These are phyloP conservation scores for Pipa parva DNA, from an alignment of 2,113 vertebrate species.

Conservation along the genomic window DNA sequence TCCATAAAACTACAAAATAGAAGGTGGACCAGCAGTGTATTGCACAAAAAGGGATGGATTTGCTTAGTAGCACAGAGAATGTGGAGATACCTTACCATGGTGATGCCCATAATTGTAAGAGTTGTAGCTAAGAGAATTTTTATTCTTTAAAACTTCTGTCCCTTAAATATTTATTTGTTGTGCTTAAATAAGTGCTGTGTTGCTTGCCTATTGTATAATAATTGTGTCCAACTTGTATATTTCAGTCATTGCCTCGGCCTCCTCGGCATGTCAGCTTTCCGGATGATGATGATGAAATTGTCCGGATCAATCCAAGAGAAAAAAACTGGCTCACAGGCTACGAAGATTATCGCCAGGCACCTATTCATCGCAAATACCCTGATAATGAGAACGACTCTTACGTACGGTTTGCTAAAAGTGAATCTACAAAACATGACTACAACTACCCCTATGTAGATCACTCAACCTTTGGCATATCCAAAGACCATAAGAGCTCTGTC, in stretches of 20 bases:
- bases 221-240: not conserved
- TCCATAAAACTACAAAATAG: no score
- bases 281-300: conserved; percentile 90
- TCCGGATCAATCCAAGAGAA: conserved; percentile 94
- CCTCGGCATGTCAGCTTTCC: conserved; percentile 84
- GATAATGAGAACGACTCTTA: conserved; percentile 85
- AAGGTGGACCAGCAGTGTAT: no score
- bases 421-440: conserved; percentile 89
- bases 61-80: no score
- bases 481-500: conserved; percentile 78
- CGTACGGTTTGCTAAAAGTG: conserved; percentile 86
- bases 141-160: no score
- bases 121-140: no score
- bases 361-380: conserved; percentile 75
- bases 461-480: conserved; percentile 69
- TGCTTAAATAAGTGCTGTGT: no score
- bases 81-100: no score
- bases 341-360: conserved; percentile 93
- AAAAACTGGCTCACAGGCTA: conserved; percentile 90
- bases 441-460: conserved; percentile 85
- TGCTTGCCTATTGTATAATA: no score
- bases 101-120: no score
- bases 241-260: conserved; percentile 66
- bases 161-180: no score
- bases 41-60: no score